Evolutionary conservation across 2,113 vertebrate species (phyloP).

Genomic region (Saccopteryx bilineata): DNA sequence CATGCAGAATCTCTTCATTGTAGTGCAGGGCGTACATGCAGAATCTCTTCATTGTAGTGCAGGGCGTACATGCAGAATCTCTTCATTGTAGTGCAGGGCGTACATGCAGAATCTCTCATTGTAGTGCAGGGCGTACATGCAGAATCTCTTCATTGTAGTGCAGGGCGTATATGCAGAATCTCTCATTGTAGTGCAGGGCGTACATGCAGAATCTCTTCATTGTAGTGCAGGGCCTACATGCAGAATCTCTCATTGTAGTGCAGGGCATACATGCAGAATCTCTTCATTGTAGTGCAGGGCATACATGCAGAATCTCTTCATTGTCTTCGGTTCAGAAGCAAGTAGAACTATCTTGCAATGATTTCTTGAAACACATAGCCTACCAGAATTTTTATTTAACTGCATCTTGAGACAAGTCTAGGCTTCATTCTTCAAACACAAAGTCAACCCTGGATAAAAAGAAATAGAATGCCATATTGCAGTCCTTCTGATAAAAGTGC

Average conservation of each 20-base stretch:
- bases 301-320: constrained; percentile 27
- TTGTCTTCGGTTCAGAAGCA: constrained; percentile 30
- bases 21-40: too few species aligned
- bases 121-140: neutral
- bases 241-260: neutral
- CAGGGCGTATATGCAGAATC: neutral
- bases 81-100: too few species aligned
- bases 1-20: too few species aligned
- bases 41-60: too few species aligned
- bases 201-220: neutral
- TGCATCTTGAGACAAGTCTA: constrained; percentile 1
- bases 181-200: neutral
- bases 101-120: neutral
- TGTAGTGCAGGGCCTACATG: neutral
- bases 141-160: neutral
- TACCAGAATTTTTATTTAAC: constrained; percentile 45
- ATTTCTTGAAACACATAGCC: constrained; percentile 21
- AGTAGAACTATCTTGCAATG: neutral
- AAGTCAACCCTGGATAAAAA: neutral
- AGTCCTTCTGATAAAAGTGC: neutral
- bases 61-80: too few species aligned
- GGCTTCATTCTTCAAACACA: constrained; percentile 18
- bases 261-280: neutral
- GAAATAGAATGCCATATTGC: neutral
- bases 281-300: neutral